Evolutionary conservation across 64 coral and sea anemone genomes (phyloP).

Genomic region (Dendrophyllia cribrosa): DNA sequence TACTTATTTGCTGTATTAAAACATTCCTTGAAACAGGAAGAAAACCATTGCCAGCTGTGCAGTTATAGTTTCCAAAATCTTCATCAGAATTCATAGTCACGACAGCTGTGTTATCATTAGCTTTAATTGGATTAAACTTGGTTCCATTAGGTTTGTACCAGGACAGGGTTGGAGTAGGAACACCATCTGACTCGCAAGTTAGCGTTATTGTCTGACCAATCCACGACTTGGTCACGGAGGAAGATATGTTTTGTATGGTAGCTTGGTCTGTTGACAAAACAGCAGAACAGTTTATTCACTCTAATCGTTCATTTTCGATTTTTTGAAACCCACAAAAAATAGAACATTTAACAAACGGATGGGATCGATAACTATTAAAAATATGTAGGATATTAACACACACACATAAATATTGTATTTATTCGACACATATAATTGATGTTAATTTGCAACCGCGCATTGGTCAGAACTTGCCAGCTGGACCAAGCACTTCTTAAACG

Average conservation of each 20-base stretch:
- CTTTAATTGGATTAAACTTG: background rate
- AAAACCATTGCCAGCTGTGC: slow-evolving; percentile 14
- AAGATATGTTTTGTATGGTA: background rate
- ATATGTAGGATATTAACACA: too few relatives aligned
- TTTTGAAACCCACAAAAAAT: too few relatives aligned
- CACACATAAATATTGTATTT: too few relatives aligned
- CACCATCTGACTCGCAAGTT: slow-evolving; percentile 20
- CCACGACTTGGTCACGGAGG: background rate
- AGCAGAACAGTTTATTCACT: background rate
- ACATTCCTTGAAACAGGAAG: background rate
- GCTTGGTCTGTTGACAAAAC: background rate
- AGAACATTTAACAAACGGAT: too few relatives aligned
- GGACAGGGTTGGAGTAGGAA: slow-evolving; percentile 13
- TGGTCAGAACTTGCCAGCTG: too few relatives aligned
- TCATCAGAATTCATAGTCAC: background rate
- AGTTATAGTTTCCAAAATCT: slow-evolving; percentile 24
- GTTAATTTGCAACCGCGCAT: too few relatives aligned
- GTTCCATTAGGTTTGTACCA: background rate
- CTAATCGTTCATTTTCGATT: too few relatives aligned
- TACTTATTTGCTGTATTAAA: background rate
- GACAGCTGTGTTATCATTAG: background rate
- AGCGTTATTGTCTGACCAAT: slow-evolving; percentile 10
- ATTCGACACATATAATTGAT: too few relatives aligned
- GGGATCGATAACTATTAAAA: too few relatives aligned
- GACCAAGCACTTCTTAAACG: too few relatives aligned